These are phyloP conservation scores for zebrafish (Danio rerio) DNA, from an alignment of 2,113 vertebrate genomes.

Conservation along the genomic window GRCz12tu NC_133200.1:20965001-20965500, in stretches of 20 bases:
- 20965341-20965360: slow-evolving; percentile 38
- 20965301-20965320: slow-evolving; percentile 47
- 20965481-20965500: slow-evolving; percentile 60
- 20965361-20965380: neutral
- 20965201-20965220: neutral
- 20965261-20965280: slow-evolving; percentile 46
- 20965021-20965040: no score
- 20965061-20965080: no score
- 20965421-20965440: slow-evolving; percentile 51
- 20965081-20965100: no score
- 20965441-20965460: slow-evolving; percentile 60
- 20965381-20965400: neutral
- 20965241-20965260: neutral
- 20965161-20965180: no score
- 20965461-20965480: slow-evolving; percentile 48
- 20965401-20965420: neutral
- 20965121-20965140: no score
- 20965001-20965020: no score
- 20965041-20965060: no score
- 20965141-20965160: no score
- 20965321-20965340: slow-evolving; percentile 50
- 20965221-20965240: neutral
- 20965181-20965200: no score
- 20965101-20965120: no score
- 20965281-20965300: slow-evolving; percentile 50